Evolutionary conservation across 2,797 vertebrate genomes (phyloP), one percentile per base, ranked within the genome.

Genomic region (Mus caroli): DNA sequence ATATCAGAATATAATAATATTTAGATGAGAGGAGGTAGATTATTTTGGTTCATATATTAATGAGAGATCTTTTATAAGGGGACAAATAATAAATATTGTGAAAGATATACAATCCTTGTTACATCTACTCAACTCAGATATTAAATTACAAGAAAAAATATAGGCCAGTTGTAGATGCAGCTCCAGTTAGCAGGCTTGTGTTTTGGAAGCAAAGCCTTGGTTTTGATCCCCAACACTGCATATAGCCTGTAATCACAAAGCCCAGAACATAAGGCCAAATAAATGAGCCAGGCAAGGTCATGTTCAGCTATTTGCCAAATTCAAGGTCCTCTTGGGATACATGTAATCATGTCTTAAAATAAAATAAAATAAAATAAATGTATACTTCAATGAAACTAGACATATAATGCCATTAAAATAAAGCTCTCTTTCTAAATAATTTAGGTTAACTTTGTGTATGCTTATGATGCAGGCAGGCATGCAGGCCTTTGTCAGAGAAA

Each of bases 21-120:
- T 96, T 37, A 54, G 26, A 40, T 82, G 50, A 91, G 4, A 17
- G 2, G 28, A 60, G 76, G 60, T 0, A 0, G 2, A 85, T 52
- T 94, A 80, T 71, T 54, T 56, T 46, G 50, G 34, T 37, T 95
- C 80, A 91, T 28, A 34, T 1, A 34, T 19, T 83, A 79, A 12
- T 91, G 4, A 64, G 6, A 13, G 87, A 85, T 69, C 3, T 4
- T 79, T 26, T 87, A 6, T 58, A 88, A 96, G 86, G 37, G 2
- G 13, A 24, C 19, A 94, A 28, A n/a, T 4, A n/a, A n/a, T 73
- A 94, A 94, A 60, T 56, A 84, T 37, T 93, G 77, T 75, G n/a
- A 40, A 60, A 34, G 43, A 67, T 17, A 88, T n/a, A 24, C 4
- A 3, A 15, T 94, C 14, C 82, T 40, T 64, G 22, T 17, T 75